A percentile compares a stretch with the other conserved stretches of the same genome.
These are phyloP conservation scores for Neoseiulus cucumeris DNA, from an alignment of 1,140 invertebrate species.

Conservation along the genomic window DNA sequence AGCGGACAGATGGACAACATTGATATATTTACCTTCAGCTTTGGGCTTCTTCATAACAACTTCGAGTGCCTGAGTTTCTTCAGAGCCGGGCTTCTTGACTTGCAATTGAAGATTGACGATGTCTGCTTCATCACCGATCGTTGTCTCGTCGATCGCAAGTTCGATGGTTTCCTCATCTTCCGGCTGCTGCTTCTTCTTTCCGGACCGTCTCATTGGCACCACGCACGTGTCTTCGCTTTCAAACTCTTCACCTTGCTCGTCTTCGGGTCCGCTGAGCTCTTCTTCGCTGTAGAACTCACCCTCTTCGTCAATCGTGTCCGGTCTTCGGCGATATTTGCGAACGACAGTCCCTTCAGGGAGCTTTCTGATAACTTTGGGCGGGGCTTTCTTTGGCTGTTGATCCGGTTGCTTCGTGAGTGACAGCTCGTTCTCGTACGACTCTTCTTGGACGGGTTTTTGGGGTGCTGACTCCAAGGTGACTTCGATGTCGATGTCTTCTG, in stretches of 20 bases:
- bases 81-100: constrained; percentile 16
- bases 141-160: neutral
- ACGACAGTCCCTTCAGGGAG: neutral
- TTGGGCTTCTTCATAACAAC: constrained; percentile 30
- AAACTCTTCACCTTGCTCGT: neutral
- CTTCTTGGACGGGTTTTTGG: neutral
- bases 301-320: neutral
- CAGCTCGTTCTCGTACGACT: neutral
- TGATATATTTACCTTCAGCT: constrained; percentile 26
- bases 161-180: constrained; percentile 10
- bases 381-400: neutral
- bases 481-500: constrained; percentile 8
- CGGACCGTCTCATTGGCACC: neutral
- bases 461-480: constrained; percentile 4
- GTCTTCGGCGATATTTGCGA: neutral
- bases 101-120: neutral
- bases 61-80: constrained; percentile 31
- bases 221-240: neutral
- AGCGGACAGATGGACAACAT: neutral
- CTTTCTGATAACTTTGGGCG: neutral
- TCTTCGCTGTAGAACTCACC: neutral
- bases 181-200: neutral
- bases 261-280: neutral
- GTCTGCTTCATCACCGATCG: neutral
- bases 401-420: neutral